These are phyloP conservation scores for Pristiophorus japonicus DNA, from an alignment of 2,113 vertebrate genomes.

Conservation along the genomic window DNA sequence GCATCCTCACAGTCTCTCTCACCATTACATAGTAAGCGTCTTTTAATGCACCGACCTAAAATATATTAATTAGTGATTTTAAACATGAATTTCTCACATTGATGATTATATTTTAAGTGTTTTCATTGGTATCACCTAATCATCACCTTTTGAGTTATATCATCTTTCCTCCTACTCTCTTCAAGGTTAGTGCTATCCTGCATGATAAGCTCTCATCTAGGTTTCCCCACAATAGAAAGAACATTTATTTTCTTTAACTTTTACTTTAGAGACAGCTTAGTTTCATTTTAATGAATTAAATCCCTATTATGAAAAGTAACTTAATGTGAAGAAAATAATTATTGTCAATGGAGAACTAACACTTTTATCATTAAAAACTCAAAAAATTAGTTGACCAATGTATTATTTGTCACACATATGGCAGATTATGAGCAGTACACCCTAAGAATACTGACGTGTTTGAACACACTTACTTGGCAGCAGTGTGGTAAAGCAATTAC, in stretches of 20 bases:
- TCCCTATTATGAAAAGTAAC: not conserved
- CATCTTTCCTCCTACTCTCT: not conserved
- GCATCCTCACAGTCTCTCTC: slow-evolving; percentile 70
- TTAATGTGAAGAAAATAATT: not conserved
- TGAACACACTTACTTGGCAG: not conserved
- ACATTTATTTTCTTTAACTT: not conserved
- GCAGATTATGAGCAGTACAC: not conserved
- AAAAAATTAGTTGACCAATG: not conserved
- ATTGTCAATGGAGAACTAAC: not conserved
- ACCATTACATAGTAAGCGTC: slow-evolving; percentile 73
- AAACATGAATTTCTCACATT: not conserved
- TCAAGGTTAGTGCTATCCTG: not conserved
- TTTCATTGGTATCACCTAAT: not conserved
- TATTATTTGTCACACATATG: not conserved
- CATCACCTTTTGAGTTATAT: not conserved
- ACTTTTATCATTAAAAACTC: not conserved
- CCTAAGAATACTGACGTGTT: not conserved
- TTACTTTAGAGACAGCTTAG: not conserved
- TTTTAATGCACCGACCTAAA: slow-evolving; percentile 78
- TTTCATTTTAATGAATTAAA: not conserved
- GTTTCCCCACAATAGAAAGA: not conserved
- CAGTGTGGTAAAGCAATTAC: not conserved
- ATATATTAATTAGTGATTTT: slow-evolving; percentile 13
- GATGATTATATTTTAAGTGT: not conserved
- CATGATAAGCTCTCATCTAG: not conserved